Base-by-base conservation (phyloP, 2,113 vertebrate species). In the Megalops atlanticus region DNA sequence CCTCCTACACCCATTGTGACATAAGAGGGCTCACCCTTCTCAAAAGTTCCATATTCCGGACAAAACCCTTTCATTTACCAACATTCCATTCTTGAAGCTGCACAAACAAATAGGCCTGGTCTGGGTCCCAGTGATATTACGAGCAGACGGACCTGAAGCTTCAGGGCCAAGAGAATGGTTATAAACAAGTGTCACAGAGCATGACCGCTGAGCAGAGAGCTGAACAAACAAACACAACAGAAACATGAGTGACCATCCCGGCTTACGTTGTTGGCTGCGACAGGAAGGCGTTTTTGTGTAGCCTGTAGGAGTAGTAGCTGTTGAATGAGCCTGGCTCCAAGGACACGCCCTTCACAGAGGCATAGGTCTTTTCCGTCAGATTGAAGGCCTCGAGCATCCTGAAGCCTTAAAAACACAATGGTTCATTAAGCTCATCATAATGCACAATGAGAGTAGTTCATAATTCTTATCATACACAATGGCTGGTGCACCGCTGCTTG, bases 321-420 rank as follows among this genome's bases (percentile, higher is more conserved):
- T 98, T 98, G 88, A 97, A 98, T 77, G 98, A 98, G 43, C 98
- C 98, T 0, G 98, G 90, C 88, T 98, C 97, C 96, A 98, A 92
- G 38, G 98, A 99, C 1, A 99, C 95, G 0, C 97, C 98, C 84
- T 93, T 93, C 4, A 96, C 89, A 36, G 91, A 94, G 33, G 95
- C 92, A 91, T 96, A 98, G 77, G 92, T 95, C 90, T 95, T 98
- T 87, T 98, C 97, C 3, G 97, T 99, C 86, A 99, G 89, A 88
- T 99, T 99, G 84, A 99, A 99, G 0, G 96, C 94, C 90, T 99
- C 98, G 14, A 99, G 92, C 98, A 99, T 99, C 90, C 96, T 94
- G 94, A 98, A 99, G 84, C 98, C 98, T 99, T 89, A 24, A 84
- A 36, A 71, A 80, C 0, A 78, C 0, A 75, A 88, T 43, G 83